A percentile compares a stretch with the other conserved stretches of the same genome.
Evolutionary conservation across 2,888 invertebrate species (phyloP).

Genomic region (Lochmaea crataegi): DNA sequence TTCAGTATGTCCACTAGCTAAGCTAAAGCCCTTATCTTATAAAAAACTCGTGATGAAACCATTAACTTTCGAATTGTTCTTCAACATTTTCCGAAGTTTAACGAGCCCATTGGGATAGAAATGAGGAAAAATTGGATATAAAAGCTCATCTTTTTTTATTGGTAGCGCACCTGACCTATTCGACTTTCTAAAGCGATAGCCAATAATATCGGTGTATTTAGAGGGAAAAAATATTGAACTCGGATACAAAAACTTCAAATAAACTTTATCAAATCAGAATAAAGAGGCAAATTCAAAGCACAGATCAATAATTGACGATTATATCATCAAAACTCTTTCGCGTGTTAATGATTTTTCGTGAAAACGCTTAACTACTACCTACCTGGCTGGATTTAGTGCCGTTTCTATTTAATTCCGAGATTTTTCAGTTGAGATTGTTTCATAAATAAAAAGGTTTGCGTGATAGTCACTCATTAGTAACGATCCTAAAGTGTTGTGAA

Average conservation of each 20-base stretch:
- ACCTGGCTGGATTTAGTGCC: background rate
- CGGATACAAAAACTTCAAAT: no score
- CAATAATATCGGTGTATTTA: background rate
- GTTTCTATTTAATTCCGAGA: background rate
- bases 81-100: background rate
- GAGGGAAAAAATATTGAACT: no score
- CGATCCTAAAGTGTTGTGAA: background rate
- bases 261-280: no score
- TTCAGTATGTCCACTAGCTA: background rate
- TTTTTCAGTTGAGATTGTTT: background rate
- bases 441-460: background rate
- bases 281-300: no score
- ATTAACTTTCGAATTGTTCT: background rate
- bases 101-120: background rate
- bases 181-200: background rate
- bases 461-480: background rate
- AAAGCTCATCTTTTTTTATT: slow-evolving; percentile 4
- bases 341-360: background rate
- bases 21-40: background rate
- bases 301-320: no score
- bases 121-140: background rate
- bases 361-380: background rate
- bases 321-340: background rate
- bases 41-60: background rate
- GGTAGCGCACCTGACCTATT: slow-evolving; percentile 6